phyloP scores from a whole-genome alignment of 2,888 invertebrate species.

The Tenthredo mesomela region DNA sequence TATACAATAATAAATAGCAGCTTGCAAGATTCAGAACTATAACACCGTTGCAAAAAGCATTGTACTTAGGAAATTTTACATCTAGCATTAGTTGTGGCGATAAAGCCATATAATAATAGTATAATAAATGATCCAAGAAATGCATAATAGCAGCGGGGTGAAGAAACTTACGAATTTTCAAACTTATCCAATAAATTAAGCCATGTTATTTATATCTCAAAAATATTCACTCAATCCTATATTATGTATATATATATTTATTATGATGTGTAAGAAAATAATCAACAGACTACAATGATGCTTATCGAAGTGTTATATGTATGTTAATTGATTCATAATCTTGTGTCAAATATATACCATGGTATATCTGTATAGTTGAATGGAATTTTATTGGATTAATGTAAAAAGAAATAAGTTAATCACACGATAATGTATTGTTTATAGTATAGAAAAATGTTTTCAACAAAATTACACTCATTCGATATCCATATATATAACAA shows the following conservation, averaged over 20 bases:
- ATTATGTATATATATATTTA: background rate
- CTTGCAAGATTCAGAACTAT: background rate
- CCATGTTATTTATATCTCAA: background rate
- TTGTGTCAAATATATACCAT: background rate
- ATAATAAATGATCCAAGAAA: constrained; percentile 13
- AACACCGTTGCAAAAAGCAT: background rate
- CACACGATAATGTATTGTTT: constrained; percentile 4
- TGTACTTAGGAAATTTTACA: constrained; percentile 29
- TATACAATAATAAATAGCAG: constrained; percentile 4
- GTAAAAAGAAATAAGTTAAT: background rate
- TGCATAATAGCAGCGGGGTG: background rate
- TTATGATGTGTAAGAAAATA: background rate
- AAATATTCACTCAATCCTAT: constrained; percentile 28
- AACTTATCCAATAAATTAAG: constrained; percentile 19
- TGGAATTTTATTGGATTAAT: constrained; percentile 6
- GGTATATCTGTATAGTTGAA: background rate
- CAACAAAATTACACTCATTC: constrained; percentile 29
- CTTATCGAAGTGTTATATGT: background rate
- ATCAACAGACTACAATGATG: background rate
- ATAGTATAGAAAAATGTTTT: background rate
- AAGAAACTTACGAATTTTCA: background rate
- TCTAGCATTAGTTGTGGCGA: constrained; percentile 11
- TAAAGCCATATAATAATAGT: background rate
- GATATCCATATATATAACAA: constrained; percentile 37
- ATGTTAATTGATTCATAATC: background rate